Conservation (phyloP, 2,113 vertebrate genomes). For the Otolemur garnettii region DNA sequence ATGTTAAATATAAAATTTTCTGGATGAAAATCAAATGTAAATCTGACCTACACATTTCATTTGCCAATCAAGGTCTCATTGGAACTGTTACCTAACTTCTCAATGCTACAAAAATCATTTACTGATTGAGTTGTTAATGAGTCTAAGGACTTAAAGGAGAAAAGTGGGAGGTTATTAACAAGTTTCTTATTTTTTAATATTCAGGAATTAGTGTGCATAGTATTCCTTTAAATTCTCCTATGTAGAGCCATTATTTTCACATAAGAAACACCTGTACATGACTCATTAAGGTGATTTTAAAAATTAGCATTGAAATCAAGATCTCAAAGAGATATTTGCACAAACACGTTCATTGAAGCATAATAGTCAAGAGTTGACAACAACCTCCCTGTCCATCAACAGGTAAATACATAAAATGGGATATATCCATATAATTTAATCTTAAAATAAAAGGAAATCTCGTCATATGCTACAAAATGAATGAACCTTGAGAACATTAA, state of each 20-base stretch:
- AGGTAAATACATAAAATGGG: background rate
- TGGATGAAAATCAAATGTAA: constrained; percentile 10
- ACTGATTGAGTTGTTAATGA: background rate
- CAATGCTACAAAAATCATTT: background rate
- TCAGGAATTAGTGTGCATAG: background rate
- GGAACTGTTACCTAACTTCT: constrained; percentile 5
- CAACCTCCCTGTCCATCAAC: background rate
- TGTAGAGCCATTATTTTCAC: background rate
- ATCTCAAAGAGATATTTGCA: background rate
- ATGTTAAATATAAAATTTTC: background rate
- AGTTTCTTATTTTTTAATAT: background rate
- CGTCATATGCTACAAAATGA: background rate
- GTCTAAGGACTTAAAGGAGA: background rate
- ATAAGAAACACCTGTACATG: background rate
- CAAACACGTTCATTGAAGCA: background rate
- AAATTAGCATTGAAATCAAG: background rate
- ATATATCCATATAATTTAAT: background rate
- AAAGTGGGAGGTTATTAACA: background rate
- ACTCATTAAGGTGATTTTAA: background rate
- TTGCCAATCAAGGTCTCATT: background rate
- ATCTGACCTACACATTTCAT: background rate
- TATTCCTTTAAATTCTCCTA: background rate
- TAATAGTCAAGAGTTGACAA: background rate
- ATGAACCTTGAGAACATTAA: background rate
- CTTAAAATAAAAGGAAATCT: background rate